Conservation (phyloP, 2,113 vertebrate species). For the Scomber colias region DNA sequence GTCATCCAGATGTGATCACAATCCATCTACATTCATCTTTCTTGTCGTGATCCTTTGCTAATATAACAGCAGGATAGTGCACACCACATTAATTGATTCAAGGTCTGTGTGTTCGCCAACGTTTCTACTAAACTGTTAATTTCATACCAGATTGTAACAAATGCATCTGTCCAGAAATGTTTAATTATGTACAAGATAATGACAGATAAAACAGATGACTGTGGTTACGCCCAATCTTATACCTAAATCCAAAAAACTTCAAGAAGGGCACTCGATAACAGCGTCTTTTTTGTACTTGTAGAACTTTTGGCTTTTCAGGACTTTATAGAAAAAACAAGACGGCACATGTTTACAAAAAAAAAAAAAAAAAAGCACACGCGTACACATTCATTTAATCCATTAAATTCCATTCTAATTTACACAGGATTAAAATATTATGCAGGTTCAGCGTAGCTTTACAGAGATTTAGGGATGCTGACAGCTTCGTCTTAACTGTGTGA, state of each 20-base stretch:
- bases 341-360: neutral
- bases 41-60: no score
- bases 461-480: constrained; percentile 12
- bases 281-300: neutral
- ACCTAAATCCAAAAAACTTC: neutral
- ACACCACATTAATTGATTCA: constrained; percentile 2
- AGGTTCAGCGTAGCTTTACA: constrained; percentile 21
- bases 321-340: neutral
- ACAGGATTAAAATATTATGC: constrained; percentile 50
- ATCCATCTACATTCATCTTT: no score
- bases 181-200: neutral
- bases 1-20: no score
- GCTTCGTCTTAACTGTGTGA: constrained; percentile 3
- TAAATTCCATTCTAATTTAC: constrained; percentile 45
- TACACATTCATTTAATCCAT: constrained; percentile 28
- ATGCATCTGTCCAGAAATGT: constrained; percentile 1
- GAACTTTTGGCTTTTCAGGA: neutral
- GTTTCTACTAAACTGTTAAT: neutral
- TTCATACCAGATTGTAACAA: constrained; percentile 30
- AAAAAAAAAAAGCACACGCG: no score
- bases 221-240: neutral
- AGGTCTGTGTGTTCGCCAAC: neutral
- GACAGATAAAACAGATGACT: neutral
- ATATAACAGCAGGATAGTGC: neutral
- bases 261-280: neutral